These are phyloP conservation scores for Mastigias papua DNA, from an alignment of 30 jellyfish, hydroid and myxozoan species.

Conservation along the genomic window DNA sequence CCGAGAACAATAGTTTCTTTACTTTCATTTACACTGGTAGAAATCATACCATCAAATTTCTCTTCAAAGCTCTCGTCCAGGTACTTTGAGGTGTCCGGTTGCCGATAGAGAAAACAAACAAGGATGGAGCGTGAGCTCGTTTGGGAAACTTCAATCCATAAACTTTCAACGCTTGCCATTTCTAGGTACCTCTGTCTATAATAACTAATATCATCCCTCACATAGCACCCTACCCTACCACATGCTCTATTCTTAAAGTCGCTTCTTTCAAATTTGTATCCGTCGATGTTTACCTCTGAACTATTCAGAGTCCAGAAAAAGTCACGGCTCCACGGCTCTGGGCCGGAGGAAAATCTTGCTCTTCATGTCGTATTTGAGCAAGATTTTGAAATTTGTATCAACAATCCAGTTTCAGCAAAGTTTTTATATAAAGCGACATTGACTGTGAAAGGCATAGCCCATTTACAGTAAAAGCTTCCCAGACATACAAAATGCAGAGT, in stretches of 20 bases:
- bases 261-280: neutral
- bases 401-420: too few species aligned
- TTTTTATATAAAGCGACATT: too few species aligned
- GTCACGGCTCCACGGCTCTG: too few species aligned
- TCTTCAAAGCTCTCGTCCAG: neutral
- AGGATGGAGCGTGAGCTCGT: neutral
- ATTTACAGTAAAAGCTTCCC: too few species aligned
- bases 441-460: too few species aligned
- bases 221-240: neutral
- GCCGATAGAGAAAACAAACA: neutral
- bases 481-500: too few species aligned
- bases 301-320: too few species aligned
- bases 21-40: neutral
- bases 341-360: too few species aligned
- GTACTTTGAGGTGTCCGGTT: neutral
- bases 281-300: neutral
- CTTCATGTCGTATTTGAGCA: too few species aligned
- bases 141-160: neutral
- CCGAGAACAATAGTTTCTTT: neutral
- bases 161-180: neutral
- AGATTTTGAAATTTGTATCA: too few species aligned
- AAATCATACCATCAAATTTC: neutral
- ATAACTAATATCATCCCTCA: neutral
- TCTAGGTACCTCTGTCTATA: neutral
- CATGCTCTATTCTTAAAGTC: neutral